A percentile compares a stretch with the other conserved stretches of the same genome.
These are phyloP conservation scores for Pyralis farinalis DNA, from an alignment of 2,888 invertebrate genomes.

Conservation along the genomic window DNA sequence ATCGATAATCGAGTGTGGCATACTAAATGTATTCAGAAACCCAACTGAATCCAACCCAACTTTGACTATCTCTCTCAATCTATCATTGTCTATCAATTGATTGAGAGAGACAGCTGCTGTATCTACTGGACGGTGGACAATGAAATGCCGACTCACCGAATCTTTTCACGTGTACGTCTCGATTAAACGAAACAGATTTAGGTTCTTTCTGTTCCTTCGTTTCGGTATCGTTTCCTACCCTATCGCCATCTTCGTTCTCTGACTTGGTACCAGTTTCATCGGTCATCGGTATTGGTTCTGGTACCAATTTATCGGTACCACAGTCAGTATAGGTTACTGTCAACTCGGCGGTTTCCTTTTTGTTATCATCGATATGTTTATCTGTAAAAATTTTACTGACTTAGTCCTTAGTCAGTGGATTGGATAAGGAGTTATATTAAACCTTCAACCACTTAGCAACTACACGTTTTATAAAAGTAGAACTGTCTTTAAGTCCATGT, in stretches of 20 bases:
- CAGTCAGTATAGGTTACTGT: slow-evolving; percentile 38
- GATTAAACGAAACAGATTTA: slow-evolving; percentile 91
- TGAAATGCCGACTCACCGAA: slow-evolving; percentile 85
- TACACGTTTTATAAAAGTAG: too few species aligned
- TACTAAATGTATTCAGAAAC: too few species aligned
- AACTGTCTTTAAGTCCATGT: too few species aligned
- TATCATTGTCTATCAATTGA: too few species aligned
- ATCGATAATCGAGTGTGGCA: too few species aligned
- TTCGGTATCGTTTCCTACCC: slow-evolving; percentile 46
- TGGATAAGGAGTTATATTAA: too few species aligned
- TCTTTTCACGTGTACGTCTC: slow-evolving; percentile 94
- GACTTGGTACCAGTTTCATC: slow-evolving; percentile 64
- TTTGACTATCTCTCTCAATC: too few species aligned
- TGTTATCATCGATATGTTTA: slow-evolving; percentile 63
- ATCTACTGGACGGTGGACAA: slow-evolving; percentile 10
- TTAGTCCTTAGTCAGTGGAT: background rate
- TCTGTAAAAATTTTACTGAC: slow-evolving; percentile 50
- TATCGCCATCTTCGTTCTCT: slow-evolving; percentile 64
- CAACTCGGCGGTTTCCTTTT: slow-evolving; percentile 49
- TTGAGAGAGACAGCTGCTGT: too few species aligned
- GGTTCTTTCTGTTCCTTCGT: slow-evolving; percentile 71
- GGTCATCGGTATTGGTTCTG: slow-evolving; percentile 64
- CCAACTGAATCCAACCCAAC: too few species aligned
- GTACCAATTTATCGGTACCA: slow-evolving; percentile 61
- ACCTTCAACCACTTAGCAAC: too few species aligned